phyloP scores from a whole-genome alignment of 2,888 invertebrate genomes.

The Biston stratarius region DNA sequence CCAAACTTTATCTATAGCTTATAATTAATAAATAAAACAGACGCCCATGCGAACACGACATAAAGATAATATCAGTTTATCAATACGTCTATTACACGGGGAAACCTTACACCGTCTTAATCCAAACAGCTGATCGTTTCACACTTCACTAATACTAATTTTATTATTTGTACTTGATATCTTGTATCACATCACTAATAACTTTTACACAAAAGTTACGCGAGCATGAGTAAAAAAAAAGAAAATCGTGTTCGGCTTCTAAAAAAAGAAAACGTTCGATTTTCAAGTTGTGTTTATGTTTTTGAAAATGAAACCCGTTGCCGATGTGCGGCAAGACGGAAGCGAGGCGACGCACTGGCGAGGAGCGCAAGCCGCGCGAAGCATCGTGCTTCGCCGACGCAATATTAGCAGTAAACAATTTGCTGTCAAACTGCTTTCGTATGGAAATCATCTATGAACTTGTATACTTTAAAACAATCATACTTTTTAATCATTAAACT shows the following conservation, averaged over 20 bases:
- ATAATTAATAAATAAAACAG: background rate
- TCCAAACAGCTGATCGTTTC: slow-evolving; percentile 67
- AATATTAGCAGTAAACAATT: slow-evolving; percentile 31
- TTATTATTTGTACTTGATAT: background rate
- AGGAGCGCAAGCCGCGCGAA: slow-evolving; percentile 50
- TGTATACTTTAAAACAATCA: background rate
- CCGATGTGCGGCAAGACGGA: slow-evolving; percentile 75
- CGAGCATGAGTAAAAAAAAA: slow-evolving; percentile 53
- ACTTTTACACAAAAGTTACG: slow-evolving; percentile 74
- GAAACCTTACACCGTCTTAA: slow-evolving; percentile 58
- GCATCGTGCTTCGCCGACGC: slow-evolving; percentile 44
- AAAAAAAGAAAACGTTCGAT: slow-evolving; percentile 45
- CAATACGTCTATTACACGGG: slow-evolving; percentile 45
- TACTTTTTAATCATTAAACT: background rate
- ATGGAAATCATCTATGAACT: background rate
- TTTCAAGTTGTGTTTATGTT: slow-evolving; percentile 51
- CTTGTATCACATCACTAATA: slow-evolving; percentile 48
- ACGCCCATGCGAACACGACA: background rate
- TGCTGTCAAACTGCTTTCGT: slow-evolving; percentile 19
- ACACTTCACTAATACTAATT: slow-evolving; percentile 45
- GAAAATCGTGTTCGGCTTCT: slow-evolving; percentile 41
- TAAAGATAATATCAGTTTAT: background rate
- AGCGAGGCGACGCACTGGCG: slow-evolving; percentile 74
- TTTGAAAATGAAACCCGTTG: slow-evolving; percentile 52
- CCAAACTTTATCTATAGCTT: background rate